These are phyloP conservation scores for Amphiprion percula DNA, from an alignment of 2,113 vertebrate genomes.

Conservation along the genomic window DNA sequence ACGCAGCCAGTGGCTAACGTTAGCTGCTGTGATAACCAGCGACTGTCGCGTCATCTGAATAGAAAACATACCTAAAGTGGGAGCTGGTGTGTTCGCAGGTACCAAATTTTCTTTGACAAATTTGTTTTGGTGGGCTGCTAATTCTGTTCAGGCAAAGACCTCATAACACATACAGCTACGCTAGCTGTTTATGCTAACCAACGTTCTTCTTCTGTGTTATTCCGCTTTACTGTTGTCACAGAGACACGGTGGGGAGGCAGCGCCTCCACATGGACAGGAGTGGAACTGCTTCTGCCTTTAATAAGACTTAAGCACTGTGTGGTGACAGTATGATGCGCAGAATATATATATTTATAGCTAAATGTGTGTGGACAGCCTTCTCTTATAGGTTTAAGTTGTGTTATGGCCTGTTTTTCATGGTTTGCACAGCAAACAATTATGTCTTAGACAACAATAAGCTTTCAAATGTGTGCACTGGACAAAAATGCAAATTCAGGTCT, in stretches of 20 bases:
- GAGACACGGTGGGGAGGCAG: fast-evolving
- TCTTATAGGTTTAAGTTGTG: too few relatives aligned
- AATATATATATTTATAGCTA: too few relatives aligned
- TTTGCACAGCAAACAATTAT: too few relatives aligned
- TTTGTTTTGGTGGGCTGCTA: slow-evolving; percentile 6
- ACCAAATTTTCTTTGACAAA: neutral
- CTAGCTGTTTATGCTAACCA: slow-evolving; percentile 55
- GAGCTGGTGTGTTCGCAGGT: neutral
- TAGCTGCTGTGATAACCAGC: neutral
- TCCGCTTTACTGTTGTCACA: neutral
- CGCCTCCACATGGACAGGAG: slow-evolving; percentile 49
- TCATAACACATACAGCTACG: slow-evolving; percentile 4
- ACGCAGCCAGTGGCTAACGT: slow-evolving; percentile 13
- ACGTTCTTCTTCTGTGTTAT: slow-evolving; percentile 13
- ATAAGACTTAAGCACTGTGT: too few relatives aligned
- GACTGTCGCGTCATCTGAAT: neutral
- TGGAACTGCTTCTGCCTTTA: too few relatives aligned
- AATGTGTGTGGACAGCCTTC: too few relatives aligned
- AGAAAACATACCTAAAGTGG: slow-evolving; percentile 53
- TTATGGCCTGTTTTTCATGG: too few relatives aligned
- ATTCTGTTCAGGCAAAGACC: slow-evolving; percentile 5
- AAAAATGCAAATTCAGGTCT: too few relatives aligned
- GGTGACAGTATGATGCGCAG: too few relatives aligned
- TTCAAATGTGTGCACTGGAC: too few relatives aligned
- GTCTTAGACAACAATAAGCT: too few relatives aligned